Evolutionary conservation across 1,140 invertebrate genomes (phyloP).

Genomic region (Chymomyza costata): DNA sequence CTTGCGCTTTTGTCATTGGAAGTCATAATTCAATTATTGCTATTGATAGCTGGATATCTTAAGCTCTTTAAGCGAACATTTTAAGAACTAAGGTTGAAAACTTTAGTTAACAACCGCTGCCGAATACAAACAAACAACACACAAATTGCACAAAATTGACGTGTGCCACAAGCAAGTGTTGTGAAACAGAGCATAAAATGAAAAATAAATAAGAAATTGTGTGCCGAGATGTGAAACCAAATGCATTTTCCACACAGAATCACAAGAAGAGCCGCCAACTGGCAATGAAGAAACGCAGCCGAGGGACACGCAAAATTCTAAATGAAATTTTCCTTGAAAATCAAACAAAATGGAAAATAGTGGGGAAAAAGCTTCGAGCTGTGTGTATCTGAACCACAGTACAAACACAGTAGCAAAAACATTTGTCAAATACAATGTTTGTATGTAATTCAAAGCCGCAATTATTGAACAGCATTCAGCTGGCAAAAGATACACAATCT

Average conservation of each 20-base stretch:
- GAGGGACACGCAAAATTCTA: slow-evolving; percentile 52
- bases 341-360: slow-evolving; percentile 56
- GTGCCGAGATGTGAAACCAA: slow-evolving; percentile 50
- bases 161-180: slow-evolving; percentile 44
- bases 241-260: slow-evolving; percentile 43
- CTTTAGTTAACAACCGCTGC: no score
- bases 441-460: not conserved
- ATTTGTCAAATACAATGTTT: slow-evolving; percentile 23
- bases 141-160: slow-evolving; percentile 43
- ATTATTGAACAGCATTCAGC: no score
- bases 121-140: not conserved
- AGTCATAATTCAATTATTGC: not conserved
- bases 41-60: no score
- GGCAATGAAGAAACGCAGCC: slow-evolving; percentile 40
- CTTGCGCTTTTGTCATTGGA: not conserved
- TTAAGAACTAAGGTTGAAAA: no score
- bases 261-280: not conserved
- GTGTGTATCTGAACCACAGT: no score
- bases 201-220: slow-evolving; percentile 66
- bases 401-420: slow-evolving; percentile 13
- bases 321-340: slow-evolving; percentile 63
- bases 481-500: no score
- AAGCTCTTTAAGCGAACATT: not conserved
- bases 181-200: slow-evolving; percentile 65
- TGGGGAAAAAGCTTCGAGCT: no score